These are phyloP conservation scores for Variabilichromis moorii DNA, from an alignment of 2,113 vertebrate genomes.

Conservation along the genomic window DNA sequence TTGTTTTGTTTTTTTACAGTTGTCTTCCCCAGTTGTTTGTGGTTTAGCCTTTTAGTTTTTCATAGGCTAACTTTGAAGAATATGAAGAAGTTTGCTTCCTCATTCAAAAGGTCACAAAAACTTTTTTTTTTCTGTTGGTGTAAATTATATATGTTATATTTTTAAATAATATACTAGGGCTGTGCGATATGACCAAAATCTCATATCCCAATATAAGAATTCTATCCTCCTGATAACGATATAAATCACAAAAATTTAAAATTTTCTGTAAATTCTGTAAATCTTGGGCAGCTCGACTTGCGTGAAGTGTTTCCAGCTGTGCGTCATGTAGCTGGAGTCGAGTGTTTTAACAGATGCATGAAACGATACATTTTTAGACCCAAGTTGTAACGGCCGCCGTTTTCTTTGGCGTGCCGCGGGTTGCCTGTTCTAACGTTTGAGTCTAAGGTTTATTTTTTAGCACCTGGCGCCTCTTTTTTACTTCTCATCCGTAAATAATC, in stretches of 20 bases:
- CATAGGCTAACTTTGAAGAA: neutral
- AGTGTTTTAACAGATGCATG: neutral
- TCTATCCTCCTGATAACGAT: neutral
- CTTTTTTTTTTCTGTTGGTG: accelerated
- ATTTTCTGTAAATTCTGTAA: neutral
- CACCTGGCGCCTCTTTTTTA: too few relatives aligned
- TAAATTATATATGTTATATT: neutral
- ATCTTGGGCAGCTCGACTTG: neutral
- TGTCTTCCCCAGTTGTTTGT: neutral
- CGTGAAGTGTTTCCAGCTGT: accelerated
- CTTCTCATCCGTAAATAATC: accelerated
- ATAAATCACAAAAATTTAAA: neutral
- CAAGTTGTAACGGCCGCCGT: accelerated
- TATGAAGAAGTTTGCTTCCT: neutral
- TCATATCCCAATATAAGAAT: neutral
- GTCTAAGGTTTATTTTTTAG: neutral
- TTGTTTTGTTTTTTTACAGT: neutral
- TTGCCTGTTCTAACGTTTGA: neutral
- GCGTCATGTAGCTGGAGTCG: accelerated
- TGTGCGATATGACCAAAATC: neutral
- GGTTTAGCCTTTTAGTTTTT: neutral
- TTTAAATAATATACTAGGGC: neutral
- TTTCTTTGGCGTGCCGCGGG: accelerated
- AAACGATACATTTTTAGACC: neutral
- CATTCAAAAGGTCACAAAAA: neutral